Percentiles rank a stretch among this genome's conserved stretches.
Evolutionary conservation across 2,797 vertebrate genomes (phyloP).

Genomic region (Enteromius trimaculatus): DNA sequence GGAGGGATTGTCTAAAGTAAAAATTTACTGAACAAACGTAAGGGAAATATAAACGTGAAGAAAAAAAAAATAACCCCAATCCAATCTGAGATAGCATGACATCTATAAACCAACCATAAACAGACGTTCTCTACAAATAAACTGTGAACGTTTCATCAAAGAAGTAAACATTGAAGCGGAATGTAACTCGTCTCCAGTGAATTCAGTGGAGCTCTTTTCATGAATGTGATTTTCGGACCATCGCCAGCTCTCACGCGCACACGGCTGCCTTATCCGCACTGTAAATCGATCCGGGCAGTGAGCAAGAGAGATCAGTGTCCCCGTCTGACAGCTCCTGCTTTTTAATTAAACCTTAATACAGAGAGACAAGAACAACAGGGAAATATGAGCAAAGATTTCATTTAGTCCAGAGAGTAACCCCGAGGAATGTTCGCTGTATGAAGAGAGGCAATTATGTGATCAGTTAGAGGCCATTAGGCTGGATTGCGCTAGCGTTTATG

Average conservation of each 20-base stretch:
- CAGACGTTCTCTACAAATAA: not conserved
- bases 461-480: conserved; percentile 73
- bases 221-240: conserved; percentile 72
- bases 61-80: not conserved
- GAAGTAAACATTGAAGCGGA: conserved; percentile 2
- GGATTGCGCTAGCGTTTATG: conserved; percentile 66
- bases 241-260: conserved; percentile 70
- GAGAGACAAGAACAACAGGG: conserved; percentile 61
- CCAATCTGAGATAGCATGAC: conserved; percentile 3
- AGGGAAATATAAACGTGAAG: not conserved
- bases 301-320: conserved; percentile 74
- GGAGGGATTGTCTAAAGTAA: not conserved
- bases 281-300: conserved; percentile 75
- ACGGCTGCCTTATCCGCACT: conserved; percentile 72
- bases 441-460: conserved; percentile 71
- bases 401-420: conserved; percentile 72
- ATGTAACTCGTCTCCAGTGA: not conserved
- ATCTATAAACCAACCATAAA: conserved; percentile 7
- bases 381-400: conserved; percentile 61
- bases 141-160: not conserved
- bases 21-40: not conserved
- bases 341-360: conserved; percentile 82
- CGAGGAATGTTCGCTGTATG: conserved; percentile 62
- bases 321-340: conserved; percentile 70
- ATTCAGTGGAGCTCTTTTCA: conserved; percentile 64